Evolutionary conservation across 2,113 vertebrate genomes (phyloP), one percentile per base, ranked within the genome.

Genomic region (Delphinapterus leucas): DNA sequence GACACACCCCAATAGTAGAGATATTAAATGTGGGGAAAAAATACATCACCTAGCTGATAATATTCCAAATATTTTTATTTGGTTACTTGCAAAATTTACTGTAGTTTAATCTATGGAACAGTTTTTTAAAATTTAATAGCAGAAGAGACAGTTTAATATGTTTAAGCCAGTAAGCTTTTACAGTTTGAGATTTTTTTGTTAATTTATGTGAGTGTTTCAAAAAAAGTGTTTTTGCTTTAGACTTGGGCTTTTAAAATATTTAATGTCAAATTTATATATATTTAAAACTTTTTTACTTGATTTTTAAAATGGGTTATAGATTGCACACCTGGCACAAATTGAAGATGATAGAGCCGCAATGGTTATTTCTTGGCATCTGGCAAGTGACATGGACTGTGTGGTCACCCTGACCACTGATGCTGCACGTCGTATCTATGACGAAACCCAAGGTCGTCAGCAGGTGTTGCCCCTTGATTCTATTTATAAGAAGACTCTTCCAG

Each of bases 341-440:
- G 98, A 99, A 96, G 99, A 99, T 63, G 98, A 99, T 0, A 98
- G 98, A 82, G 99, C 98, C 0, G 99, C 99, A 5, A 98, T 98
- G 96, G 99, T 99, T 8, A 99, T 99, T 97, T 99, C 99, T 63
- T 99, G 99, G 99, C 99, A 99, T 71, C 96, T 99, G 93, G 98
- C 98, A 4, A 99, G 99, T 7, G 99, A 99, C 98, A 99, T 99
- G 99, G 99, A 99, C 96, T 99, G 99, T 88, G 99, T 99, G 25
- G 98, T 99, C 67, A 99, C 99, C 31, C 96, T 97, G 79, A 99
- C 99, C 3, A 99, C 99, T 0, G 98, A 96, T 65, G 99, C 99
- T 0, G 99, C 99, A 0, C 98, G 95, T 53, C 98, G 88, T 3
- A 99, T 99, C 95, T 99, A 98, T 20, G 90, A 98, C 31, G 98